Evolutionary conservation across 2,797 vertebrate species (phyloP).

Genomic region (Argyrosomus regius): DNA sequence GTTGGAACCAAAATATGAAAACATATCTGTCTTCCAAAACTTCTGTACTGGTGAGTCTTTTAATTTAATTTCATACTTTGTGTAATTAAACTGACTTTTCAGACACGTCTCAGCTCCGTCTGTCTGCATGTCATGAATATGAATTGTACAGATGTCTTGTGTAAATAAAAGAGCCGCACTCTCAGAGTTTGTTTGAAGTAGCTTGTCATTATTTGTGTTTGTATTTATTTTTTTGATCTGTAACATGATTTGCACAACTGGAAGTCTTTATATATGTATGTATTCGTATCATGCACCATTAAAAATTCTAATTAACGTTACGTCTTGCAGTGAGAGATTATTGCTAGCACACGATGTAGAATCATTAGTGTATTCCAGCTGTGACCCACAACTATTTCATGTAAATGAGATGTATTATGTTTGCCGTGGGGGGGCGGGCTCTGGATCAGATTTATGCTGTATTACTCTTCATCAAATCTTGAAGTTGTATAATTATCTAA

Average conservation of each 20-base stretch:
- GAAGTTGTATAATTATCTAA: not conserved
- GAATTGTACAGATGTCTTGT: not conserved
- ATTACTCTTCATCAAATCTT: not conserved
- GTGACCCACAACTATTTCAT: not conserved
- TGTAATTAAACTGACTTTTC: not conserved
- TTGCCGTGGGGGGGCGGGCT: not conserved
- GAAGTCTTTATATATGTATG: no score
- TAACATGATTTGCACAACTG: not conserved
- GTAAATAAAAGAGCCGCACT: not conserved
- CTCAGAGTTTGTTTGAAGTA: not conserved
- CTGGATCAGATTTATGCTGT: not conserved
- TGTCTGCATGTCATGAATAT: not conserved
- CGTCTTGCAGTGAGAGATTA: not conserved
- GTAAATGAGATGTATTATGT: conserved; percentile 9
- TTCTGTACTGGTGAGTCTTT: no score
- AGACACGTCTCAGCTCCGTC: not conserved
- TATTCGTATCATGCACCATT: not conserved
- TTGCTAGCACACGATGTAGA: not conserved
- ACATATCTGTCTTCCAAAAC: no score
- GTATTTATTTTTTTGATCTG: not conserved
- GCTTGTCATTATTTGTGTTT: not conserved
- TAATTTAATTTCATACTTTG: no score
- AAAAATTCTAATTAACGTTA: not conserved
- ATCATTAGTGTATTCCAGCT: not conserved
- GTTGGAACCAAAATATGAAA: no score